These are phyloP conservation scores for Nephrocerus scutellatus DNA, from an alignment of 2,888 invertebrate species.

Conservation along the genomic window DNA sequence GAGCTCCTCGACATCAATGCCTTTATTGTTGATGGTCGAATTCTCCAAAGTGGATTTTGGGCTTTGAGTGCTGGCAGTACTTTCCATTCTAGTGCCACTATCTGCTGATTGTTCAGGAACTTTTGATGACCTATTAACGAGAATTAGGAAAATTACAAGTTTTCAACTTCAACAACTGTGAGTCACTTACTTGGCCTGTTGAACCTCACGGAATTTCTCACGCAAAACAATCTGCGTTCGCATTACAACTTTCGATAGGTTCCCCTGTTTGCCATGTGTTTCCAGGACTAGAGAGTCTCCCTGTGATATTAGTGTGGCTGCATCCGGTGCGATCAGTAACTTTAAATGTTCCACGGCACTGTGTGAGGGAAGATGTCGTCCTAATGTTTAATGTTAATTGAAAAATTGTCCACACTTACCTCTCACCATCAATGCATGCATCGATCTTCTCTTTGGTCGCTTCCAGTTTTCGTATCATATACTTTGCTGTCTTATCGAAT, in stretches of 20 bases:
- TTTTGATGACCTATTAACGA: no score
- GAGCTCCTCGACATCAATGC: slow-evolving; percentile 41
- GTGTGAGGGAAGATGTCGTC: background rate
- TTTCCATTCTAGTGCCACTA: no score
- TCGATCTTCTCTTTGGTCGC: slow-evolving; percentile 41
- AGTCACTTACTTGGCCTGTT: slow-evolving; percentile 43
- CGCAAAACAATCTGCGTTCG: slow-evolving; percentile 43
- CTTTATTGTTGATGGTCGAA: slow-evolving; percentile 30
- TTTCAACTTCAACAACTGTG: no score
- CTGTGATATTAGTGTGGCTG: slow-evolving; percentile 68
- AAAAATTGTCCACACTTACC: slow-evolving; percentile 27
- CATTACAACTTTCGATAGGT: slow-evolving; percentile 44
- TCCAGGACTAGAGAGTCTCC: slow-evolving; percentile 69
- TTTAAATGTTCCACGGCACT: slow-evolving; percentile 44
- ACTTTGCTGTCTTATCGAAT: slow-evolving; percentile 43
- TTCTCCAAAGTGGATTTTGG: slow-evolving; percentile 29
- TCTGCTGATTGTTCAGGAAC: slow-evolving; percentile 7
- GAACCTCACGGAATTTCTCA: slow-evolving; percentile 46
- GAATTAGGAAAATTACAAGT: no score
- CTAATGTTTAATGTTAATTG: slow-evolving; percentile 1
- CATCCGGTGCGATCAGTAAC: slow-evolving; percentile 60
- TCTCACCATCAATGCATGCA: slow-evolving; percentile 37
- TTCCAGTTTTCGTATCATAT: slow-evolving; percentile 45
- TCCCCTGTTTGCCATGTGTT: slow-evolving; percentile 51
- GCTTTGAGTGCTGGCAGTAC: slow-evolving; percentile 12